Conservation (phyloP, 2,113 vertebrate species). For the Centropus bengalensis region DNA sequence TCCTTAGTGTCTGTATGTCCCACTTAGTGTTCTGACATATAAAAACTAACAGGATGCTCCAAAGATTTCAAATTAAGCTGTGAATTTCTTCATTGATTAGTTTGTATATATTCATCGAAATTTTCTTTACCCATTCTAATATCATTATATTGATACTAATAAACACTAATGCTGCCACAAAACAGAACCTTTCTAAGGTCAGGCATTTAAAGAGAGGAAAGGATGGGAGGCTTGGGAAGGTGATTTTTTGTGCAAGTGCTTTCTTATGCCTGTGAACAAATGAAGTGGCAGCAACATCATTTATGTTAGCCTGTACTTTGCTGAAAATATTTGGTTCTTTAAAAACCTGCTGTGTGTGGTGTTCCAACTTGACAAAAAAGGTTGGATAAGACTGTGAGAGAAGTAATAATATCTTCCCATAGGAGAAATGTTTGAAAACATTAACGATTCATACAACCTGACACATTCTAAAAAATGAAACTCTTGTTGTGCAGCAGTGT, state of each 20-base stretch:
- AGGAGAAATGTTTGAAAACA: conserved; percentile 1
- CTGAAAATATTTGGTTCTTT: neutral
- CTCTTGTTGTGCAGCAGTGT: neutral
- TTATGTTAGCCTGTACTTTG: neutral
- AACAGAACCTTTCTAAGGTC: neutral
- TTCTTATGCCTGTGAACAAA: neutral
- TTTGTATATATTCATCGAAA: neutral
- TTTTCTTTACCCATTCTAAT: neutral
- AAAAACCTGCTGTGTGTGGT: neutral
- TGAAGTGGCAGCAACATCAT: neutral
- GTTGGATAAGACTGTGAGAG: neutral
- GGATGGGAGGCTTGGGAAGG: neutral
- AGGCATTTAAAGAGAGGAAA: neutral
- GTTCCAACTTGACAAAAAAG: neutral
- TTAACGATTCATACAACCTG: neutral
- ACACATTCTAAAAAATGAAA: neutral
- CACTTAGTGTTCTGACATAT: neutral
- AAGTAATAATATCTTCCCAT: neutral
- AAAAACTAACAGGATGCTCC: neutral
- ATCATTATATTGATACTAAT: neutral
- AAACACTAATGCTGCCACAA: neutral
- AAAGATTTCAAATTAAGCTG: conserved; percentile 11
- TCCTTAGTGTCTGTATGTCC: neutral
- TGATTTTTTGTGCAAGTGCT: neutral
- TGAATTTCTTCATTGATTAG: neutral